phyloP scores from a whole-genome alignment of 2,888 invertebrate genomes.

The Amphimallon solstitiale region DNA sequence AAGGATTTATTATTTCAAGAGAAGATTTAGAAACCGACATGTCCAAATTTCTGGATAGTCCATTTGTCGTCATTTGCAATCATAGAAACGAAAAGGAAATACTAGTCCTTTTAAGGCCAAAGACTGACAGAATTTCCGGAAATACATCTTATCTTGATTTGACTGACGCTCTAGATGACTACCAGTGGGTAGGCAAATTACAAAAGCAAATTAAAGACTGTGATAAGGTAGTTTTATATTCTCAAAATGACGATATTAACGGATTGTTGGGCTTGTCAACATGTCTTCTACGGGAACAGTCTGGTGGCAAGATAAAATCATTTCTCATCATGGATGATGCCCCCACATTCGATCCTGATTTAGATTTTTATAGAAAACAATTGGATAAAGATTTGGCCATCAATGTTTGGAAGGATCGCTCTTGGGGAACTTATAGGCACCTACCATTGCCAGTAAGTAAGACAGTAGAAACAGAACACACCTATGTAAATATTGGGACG shows the following conservation, averaged over 20 bases:
- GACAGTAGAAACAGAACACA: conserved; percentile 70
- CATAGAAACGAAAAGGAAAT: conserved; percentile 17
- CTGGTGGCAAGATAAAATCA: conserved; percentile 67
- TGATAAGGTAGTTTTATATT: conserved; percentile 67
- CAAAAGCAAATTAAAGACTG: conserved; percentile 47
- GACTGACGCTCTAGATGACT: background rate
- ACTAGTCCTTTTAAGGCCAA: conserved; percentile 25
- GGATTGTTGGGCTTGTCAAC: conserved; percentile 91
- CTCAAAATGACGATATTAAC: conserved; percentile 73
- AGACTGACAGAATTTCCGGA: background rate
- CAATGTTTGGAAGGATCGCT: conserved; percentile 76
- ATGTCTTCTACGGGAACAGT: conserved; percentile 81
- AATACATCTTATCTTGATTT: background rate
- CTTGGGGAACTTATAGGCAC: conserved; percentile 82
- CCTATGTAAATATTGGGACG: conserved; percentile 79
- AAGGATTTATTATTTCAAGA: conserved; percentile 37
- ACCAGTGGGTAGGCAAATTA: conserved; percentile 8
- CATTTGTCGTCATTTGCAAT: background rate
- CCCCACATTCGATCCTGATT: conserved; percentile 72
- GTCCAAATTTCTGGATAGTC: background rate
- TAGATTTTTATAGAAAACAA: conserved; percentile 74
- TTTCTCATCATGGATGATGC: conserved; percentile 70
- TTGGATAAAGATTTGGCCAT: conserved; percentile 78
- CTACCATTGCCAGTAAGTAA: conserved; percentile 69
- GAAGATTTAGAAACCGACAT: conserved; percentile 10